Percentiles rank a stretch among this genome's conserved stretches.
phyloP scores from a whole-genome alignment of 2,888 invertebrate genomes.

The Halictus quadricinctus region DNA sequence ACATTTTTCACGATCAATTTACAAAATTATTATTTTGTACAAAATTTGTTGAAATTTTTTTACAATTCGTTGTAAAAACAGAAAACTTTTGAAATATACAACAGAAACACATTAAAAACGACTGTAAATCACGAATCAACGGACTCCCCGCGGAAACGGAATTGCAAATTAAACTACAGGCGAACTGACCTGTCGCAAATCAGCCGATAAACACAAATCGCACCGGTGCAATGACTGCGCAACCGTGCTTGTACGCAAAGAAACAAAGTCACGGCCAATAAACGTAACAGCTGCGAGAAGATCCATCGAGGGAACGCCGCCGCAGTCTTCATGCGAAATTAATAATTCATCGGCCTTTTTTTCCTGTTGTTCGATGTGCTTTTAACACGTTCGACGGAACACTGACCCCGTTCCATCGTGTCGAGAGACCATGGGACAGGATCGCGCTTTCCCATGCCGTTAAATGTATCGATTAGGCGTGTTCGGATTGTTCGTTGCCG shows the following conservation, averaged over 20 bases:
- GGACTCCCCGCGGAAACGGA: no score
- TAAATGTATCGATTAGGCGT: slow-evolving; percentile 32
- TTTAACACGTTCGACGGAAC: background rate
- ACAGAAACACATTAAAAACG: no score
- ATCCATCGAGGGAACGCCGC: background rate
- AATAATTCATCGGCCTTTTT: background rate
- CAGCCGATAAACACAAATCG: background rate
- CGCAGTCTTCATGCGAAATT: background rate
- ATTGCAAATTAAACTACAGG: background rate
- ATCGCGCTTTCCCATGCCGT: slow-evolving; percentile 24
- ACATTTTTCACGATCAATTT: no score
- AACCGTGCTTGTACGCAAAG: background rate
- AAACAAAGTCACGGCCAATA: slow-evolving; percentile 33
- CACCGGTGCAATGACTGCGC: slow-evolving; percentile 26
- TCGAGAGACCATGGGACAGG: slow-evolving; percentile 3
- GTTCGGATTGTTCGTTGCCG: slow-evolving; percentile 12
- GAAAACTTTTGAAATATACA: no score
- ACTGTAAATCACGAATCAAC: no score
- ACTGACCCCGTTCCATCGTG: slow-evolving; percentile 9
- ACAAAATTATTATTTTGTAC: no score
- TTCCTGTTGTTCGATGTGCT: background rate
- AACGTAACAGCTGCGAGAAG: background rate
- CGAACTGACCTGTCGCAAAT: background rate
- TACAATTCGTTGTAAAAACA: no score
- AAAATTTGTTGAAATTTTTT: no score